phyloP scores from a whole-genome alignment of 2,113 vertebrate species.

The Albula glossodonta region DNA sequence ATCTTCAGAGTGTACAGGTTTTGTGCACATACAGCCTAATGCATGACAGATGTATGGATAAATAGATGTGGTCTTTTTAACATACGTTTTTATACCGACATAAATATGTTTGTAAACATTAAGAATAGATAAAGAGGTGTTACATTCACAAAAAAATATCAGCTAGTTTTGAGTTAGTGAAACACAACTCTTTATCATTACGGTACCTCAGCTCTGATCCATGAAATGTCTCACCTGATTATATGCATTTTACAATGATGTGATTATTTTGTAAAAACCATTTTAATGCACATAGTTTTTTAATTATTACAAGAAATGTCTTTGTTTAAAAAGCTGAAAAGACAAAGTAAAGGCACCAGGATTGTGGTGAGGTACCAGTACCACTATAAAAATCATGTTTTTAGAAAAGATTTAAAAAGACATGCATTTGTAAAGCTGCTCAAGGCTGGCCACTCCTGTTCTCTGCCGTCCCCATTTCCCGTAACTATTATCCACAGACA shows the following conservation, averaged over 20 bases:
- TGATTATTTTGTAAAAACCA: neutral
- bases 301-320: neutral
- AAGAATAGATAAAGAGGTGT: too few species aligned
- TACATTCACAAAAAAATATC: neutral
- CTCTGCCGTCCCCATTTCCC: too few species aligned
- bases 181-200: too few species aligned
- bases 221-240: too few species aligned
- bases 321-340: neutral
- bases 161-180: too few species aligned
- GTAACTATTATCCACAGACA: too few species aligned
- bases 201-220: too few species aligned
- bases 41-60: neutral
- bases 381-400: neutral
- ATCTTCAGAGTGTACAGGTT: neutral
- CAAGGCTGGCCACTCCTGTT: too few species aligned
- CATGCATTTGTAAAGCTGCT: too few species aligned
- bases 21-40: neutral
- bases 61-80: neutral
- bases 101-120: too few species aligned
- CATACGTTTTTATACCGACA: neutral
- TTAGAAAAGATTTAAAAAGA: neutral
- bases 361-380: neutral
- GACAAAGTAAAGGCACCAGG: neutral
- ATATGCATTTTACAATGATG: too few species aligned
- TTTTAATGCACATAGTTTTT: conserved; percentile 1